Percentiles rank a stretch among this genome's conserved stretches.
These are phyloP conservation scores for Polyploca ridens DNA, from an alignment of 2,888 invertebrate species.

Conservation along the genomic window DNA sequence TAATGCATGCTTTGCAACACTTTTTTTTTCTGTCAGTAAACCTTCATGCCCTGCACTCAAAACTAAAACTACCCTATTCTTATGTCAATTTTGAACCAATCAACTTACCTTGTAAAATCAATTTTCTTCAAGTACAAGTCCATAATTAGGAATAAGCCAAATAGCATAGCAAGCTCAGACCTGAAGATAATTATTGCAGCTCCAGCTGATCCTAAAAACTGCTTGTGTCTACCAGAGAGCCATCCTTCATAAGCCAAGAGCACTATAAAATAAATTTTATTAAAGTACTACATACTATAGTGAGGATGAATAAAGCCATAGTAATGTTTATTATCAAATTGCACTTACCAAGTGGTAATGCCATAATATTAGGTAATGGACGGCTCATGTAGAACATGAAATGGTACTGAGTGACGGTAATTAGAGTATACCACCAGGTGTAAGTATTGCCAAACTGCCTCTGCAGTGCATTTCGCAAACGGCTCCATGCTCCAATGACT, in stretches of 20 bases:
- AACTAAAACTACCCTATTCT: too few species aligned
- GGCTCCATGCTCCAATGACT: constrained; percentile 90
- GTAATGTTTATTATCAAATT: too few species aligned
- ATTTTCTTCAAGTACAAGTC: constrained; percentile 90
- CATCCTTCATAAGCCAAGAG: constrained; percentile 93
- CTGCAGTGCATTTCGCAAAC: constrained; percentile 89
- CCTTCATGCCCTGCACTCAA: too few species aligned
- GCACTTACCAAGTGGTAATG: constrained; percentile 92
- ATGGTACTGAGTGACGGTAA: constrained; percentile 98
- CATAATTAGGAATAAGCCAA: constrained; percentile 93
- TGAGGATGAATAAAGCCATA: too few species aligned
- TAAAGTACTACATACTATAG: too few species aligned
- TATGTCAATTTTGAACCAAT: background rate
- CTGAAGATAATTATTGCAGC: constrained; percentile 95
- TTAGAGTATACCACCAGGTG: constrained; percentile 91
- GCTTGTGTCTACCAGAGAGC: constrained; percentile 89
- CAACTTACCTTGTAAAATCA: constrained; percentile 61
- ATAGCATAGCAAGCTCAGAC: constrained; percentile 93
- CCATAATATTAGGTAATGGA: constrained; percentile 97
- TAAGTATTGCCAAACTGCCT: constrained; percentile 91
- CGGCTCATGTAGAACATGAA: constrained; percentile 98
- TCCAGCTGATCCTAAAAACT: constrained; percentile 93
- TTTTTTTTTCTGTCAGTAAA: too few species aligned
- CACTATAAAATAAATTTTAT: constrained; percentile 84
- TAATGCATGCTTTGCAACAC: too few species aligned